Base-by-base conservation (phyloP, 2,113 vertebrate genomes). In the Xiphophorus couchianus region DNA sequence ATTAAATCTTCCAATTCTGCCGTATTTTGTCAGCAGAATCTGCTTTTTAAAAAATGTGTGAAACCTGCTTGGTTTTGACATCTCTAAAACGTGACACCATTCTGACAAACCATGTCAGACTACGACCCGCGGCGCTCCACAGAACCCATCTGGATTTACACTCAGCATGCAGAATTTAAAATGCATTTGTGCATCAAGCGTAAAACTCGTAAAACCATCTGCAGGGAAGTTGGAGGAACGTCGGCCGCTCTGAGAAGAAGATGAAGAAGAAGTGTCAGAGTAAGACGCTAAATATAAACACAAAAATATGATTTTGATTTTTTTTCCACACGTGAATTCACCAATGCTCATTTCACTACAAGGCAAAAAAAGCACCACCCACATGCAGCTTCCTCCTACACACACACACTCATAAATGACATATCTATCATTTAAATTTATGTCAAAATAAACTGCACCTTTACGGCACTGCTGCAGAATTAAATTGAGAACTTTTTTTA, bases 291-390 rank as follows among this genome's bases (percentile, higher is more conserved):
- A 80, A 81, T 62, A 71, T 65, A 81, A 62, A 78, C 44, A 30
- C 60, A 71, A 10, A 37, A 66, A 35, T 5, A 69, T 54, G 33
- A 79, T 73, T 62, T 65, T 61, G 66, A 19, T 54, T 19, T 62
- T 29, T 33, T 76, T 65, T 54, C 61, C 58, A 42, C 48, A 54
- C 29, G 73, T 64, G 61, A 83, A 72, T 67, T 75, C 77, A 73
- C 39, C 70, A 88, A 83, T 69, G 66, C 73, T 88, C 74, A 67
- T 66, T 77, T 81, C 76, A 77, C 76, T 83, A 83, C 64, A 91
- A 86, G 72, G 81, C 77, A 89, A 82, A 82, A 28, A 37, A 85
- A 80, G 76, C 69, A 85, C 76, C 89, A 76, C 90, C 91, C 86
- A 92, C 91, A 33, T 70, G 69, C 71, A 68, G 51, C 71, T 62